Evolutionary conservation across 2,113 vertebrate genomes (phyloP).

Genomic region (Ceyx margarethae): DNA sequence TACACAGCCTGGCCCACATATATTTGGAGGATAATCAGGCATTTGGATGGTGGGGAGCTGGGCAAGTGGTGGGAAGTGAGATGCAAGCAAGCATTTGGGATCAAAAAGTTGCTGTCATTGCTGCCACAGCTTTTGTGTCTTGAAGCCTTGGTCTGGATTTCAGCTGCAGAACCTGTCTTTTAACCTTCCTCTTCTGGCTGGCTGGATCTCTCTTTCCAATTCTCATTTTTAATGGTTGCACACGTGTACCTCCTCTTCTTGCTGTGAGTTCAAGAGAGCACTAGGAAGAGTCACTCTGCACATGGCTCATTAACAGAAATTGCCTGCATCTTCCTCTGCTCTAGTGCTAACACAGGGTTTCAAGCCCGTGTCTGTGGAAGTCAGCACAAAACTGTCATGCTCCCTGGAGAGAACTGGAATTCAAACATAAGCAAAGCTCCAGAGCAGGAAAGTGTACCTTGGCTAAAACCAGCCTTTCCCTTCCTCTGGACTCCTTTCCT

Average conservation of each 20-base stretch:
- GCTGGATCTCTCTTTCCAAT: neutral
- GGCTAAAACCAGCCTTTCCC: neutral
- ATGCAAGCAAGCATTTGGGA: accelerated
- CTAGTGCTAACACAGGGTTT: neutral
- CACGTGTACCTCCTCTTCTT: accelerated
- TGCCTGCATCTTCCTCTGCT: neutral
- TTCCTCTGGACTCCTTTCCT: neutral
- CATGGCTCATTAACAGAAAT: neutral
- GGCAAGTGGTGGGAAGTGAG: neutral
- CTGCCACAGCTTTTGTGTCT: neutral
- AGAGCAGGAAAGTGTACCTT: neutral
- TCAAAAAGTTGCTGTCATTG: neutral
- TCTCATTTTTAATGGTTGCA: neutral
- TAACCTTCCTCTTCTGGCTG: neutral
- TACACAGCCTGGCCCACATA: neutral
- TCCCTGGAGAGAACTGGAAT: neutral
- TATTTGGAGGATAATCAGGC: neutral
- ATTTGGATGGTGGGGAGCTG: neutral
- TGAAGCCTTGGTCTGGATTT: neutral
- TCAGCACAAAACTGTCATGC: neutral
- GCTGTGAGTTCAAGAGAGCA: neutral
- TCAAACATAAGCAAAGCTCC: neutral
- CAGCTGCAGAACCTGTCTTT: neutral
- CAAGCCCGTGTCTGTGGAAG: neutral
- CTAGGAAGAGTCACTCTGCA: neutral